These are phyloP conservation scores for Archips xylosteana DNA, from an alignment of 2,888 invertebrate genomes.

Conservation along the genomic window DNA sequence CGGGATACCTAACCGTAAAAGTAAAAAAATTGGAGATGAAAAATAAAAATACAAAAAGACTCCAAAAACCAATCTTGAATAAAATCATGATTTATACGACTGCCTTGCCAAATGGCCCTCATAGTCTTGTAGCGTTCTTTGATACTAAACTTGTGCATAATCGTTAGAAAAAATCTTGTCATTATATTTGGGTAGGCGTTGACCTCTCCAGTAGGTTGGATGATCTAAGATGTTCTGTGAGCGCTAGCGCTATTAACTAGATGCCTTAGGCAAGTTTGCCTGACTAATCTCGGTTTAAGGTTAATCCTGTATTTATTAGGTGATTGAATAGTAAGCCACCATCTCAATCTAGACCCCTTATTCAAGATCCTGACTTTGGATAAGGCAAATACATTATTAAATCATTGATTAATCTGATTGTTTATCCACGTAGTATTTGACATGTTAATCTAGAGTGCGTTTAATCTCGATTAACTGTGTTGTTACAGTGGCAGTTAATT, in stretches of 20 bases:
- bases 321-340: background rate
- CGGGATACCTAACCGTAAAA: no score
- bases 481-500: no score
- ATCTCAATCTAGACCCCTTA: background rate
- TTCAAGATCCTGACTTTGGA: background rate
- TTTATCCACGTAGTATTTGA: background rate
- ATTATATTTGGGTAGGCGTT: background rate
- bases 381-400: background rate
- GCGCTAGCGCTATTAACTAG: slow-evolving; percentile 4
- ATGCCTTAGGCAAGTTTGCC: background rate
- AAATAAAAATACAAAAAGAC: no score
- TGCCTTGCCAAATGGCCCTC: no score
- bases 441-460: background rate
- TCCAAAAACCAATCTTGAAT: no score
- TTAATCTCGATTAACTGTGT: background rate
- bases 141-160: no score
- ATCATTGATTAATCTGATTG: background rate
- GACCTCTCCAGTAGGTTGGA: background rate
- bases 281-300: slow-evolving; percentile 11
- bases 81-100: no score
- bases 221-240: background rate
- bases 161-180: no score
- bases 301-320: background rate
- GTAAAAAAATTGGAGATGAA: no score
- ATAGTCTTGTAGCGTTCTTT: no score